Evolutionary conservation across 1,140 invertebrate species (phyloP), one percentile per base, ranked within the genome.

Genomic region (Drosophila bipectinata): DNA sequence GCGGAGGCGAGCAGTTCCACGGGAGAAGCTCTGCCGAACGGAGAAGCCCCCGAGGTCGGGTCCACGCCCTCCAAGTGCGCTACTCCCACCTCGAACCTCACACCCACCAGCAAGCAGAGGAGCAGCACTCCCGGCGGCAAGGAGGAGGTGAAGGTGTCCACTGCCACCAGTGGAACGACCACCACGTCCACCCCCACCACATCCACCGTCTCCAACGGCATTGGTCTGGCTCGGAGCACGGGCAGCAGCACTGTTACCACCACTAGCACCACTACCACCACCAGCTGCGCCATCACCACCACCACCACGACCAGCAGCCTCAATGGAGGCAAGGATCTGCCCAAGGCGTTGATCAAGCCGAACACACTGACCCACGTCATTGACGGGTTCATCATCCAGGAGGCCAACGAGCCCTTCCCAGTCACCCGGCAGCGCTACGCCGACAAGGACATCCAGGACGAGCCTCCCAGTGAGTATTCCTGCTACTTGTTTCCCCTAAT

Each of bases 351-450:
- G 94, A 97, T 99, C 0, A 98, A 98, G 92, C 98, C 98, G 1
- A 98, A 98, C 89, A 97, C 99, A 3, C 92, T 99, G 6, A 99
- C 98, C 0, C 98, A 99, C 91, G 97, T 99, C 2, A 99, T 99
- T 60, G 98, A 99, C 92, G 98, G 98, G 14, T 99, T 98, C 92
- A 96, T 99, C 2, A 99, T 99, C 81, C 98, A 98, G 92, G 98
- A 99, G 93, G 95, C 95, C 0, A 95, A 94, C 1, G 96, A 97
- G 93, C 97, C 97, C 0, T 98, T 98, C 90, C 96, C 97, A 6
- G 96, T 98, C 58, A 96, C 96, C 92, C 91, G 94, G 6, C 90
- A 91, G 45, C 91, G 93, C 61, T 88, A 92, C 90, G 80, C 93
- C 76, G 78, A 92, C 83, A 91, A 93, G 84, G 79, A 94, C 45